Evolutionary conservation across 2,888 invertebrate species (phyloP), one percentile per base, ranked within the genome.

Genomic region (Rhogogaster chlorosoma): DNA sequence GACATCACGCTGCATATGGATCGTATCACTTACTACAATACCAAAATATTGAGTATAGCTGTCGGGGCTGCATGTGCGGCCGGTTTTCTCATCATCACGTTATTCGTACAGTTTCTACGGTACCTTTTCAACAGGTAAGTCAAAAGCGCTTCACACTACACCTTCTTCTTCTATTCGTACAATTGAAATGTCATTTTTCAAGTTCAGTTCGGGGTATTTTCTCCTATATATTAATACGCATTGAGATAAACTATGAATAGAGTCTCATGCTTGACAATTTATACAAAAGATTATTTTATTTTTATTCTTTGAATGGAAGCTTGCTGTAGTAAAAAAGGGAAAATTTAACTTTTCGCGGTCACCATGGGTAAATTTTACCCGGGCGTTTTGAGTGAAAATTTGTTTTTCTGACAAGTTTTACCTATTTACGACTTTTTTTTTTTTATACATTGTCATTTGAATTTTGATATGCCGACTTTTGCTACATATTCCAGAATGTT

Each of bases 1-100:
- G 96, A 96, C 89, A 96, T 98, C 42, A 93, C 96, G 82, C 94
- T 98, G 84, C 96, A 97, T 92, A 96, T 99, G 92, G 98, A 98
- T 93, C 98, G 98, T 26, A 95, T 96, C 90, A 96, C 97, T 85
- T 96, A 98, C 94, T 96, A 96, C 91, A 96, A 96, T 89, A 96
- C 98, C 83, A 97, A 98, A 93, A 96, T 98, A 87, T 95, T 96
- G 90, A 98, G 98, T 93, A 95, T 98, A 87, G 93, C 97, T 82
- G 96, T 97, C 85, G 99, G 99, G 42, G 95, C 96, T 32, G 95
- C 96, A 49, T 96, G 97, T 89, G 98, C 98, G 38, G 96, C 96
- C 45, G 96, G 95, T 64, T 98, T 99, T 93, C 95, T 99, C 83
- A 94, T 96, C 83, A 92, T 98, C 71, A 98, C 98, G 1, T 94